Base-by-base conservation (phyloP, 2,113 vertebrate genomes). In the Onychostoma macrolepis region DNA sequence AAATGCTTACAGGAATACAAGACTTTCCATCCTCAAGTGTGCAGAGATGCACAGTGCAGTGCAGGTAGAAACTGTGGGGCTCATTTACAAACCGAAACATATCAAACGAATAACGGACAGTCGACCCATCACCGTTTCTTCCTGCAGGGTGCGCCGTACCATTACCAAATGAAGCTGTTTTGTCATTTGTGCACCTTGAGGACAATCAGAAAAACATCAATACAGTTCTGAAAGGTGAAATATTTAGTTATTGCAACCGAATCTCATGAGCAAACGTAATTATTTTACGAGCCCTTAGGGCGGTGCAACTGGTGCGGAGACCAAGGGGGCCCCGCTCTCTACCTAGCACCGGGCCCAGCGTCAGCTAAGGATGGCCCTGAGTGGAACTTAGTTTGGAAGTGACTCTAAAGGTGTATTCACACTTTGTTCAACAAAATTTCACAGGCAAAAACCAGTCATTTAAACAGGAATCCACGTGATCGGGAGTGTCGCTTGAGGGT, bases 1-100 rank as follows among this genome's bases (percentile, higher is more conserved):
- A 13, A 38, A 38, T 21, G 26, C 94, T 94, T 85, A 95, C 95
- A 0, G 94, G 92, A 2, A 43, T 78, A 89, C 95, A 96, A 89
- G 92, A 91, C 28, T 41, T 9, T 17, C 2, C 50, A 79, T 94
- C 92, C 2, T 90, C 93, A 0, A 75, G 91, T 43, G 92, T 90
- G 74, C 95, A 96, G 30, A 96, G 92, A 76, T 92, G 93, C 1
- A 96, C 93, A 0, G 84, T 89, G 89, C 95, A 96, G 90, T 96
- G 95, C 78, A 96, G 91, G 36, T 94, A 96, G 12, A 95, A 86
- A 26, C 93, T 84, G 2, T 90, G 80, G 0, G 94, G 93, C 0
- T 91, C 90, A 0, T 45, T 0, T 0, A 79, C 77, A 85, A 96
- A 96, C 28, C 92, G 93, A 69, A 96, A 95, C 94, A 96, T 94